Percentiles rank a stretch among this genome's conserved stretches.
Evolutionary conservation across 2,888 invertebrate genomes (phyloP).

Genomic region (Laothoe populi): DNA sequence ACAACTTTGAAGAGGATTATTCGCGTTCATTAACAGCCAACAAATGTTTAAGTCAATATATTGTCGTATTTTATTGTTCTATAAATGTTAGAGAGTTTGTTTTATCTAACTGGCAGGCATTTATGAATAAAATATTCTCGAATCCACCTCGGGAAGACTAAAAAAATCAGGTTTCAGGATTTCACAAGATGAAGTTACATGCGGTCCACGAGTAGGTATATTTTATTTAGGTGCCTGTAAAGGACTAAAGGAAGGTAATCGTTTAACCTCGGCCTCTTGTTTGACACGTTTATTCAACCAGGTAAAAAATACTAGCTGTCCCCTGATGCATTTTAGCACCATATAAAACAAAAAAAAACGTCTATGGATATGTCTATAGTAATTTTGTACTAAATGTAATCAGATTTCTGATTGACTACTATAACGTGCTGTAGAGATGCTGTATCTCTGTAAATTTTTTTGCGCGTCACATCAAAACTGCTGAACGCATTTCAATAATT

Average conservation of each 20-base stretch:
- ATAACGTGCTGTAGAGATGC: too few species aligned
- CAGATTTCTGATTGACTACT: too few species aligned
- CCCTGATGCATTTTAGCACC: not conserved
- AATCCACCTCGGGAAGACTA: not conserved
- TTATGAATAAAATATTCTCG: not conserved
- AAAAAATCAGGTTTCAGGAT: not conserved
- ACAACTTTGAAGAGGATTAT: conserved; percentile 13
- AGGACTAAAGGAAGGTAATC: not conserved
- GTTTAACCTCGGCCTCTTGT: not conserved
- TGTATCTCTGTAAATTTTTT: too few species aligned
- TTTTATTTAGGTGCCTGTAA: not conserved
- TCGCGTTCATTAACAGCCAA: conserved; percentile 2
- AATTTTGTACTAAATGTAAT: too few species aligned
- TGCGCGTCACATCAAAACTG: too few species aligned
- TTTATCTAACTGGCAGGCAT: not conserved
- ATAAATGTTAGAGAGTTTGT: not conserved
- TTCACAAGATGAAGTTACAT: not conserved
- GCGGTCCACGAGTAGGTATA: not conserved
- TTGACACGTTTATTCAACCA: not conserved
- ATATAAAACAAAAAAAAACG: too few species aligned
- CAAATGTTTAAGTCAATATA: conserved; percentile 2
- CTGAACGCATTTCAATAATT: too few species aligned
- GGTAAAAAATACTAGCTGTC: not conserved
- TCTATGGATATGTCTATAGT: too few species aligned
- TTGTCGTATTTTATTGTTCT: not conserved